These are phyloP conservation scores for Thymelicus lineola DNA, from an alignment of 2,888 invertebrate genomes.

Conservation along the genomic window DNA sequence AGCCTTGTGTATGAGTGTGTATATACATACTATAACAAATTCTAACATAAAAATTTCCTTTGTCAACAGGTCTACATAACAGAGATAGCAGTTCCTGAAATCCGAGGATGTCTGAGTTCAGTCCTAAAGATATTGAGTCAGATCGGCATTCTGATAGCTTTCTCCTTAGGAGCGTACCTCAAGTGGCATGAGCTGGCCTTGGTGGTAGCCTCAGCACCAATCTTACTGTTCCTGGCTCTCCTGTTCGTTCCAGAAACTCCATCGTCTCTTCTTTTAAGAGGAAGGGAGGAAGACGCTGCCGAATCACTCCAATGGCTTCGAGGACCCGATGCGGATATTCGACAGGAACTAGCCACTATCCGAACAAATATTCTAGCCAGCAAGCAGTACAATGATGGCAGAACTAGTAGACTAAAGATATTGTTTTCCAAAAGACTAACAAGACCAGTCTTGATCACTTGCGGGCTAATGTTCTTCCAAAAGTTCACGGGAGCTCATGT, in stretches of 20 bases:
- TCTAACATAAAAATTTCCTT: constrained; percentile 40
- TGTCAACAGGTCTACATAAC: constrained; percentile 92
- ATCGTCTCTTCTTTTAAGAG: constrained; percentile 90
- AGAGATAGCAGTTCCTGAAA: constrained; percentile 94
- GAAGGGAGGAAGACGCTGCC: constrained; percentile 90
- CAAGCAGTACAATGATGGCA: constrained; percentile 66
- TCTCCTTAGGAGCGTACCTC: constrained; percentile 91
- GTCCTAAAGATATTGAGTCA: constrained; percentile 94
- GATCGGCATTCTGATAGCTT: constrained; percentile 93
- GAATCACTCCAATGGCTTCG: constrained; percentile 92
- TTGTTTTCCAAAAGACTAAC: constrained; percentile 75
- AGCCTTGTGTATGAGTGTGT: no score
- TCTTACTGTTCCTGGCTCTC: constrained; percentile 89
- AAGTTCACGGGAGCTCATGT: constrained; percentile 93
- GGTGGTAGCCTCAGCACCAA: constrained; percentile 90
- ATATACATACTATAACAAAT: no score
- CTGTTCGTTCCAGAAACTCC: constrained; percentile 95
- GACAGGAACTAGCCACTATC: constrained; percentile 89
- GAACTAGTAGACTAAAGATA: constrained; percentile 66
- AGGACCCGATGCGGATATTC: constrained; percentile 90
- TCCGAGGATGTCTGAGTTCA: constrained; percentile 94
- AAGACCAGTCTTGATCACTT: constrained; percentile 92
- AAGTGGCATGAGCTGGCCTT: constrained; percentile 94
- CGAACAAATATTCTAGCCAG: constrained; percentile 88
- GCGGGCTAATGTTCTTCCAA: constrained; percentile 95